Evolutionary conservation across 2,113 vertebrate species (phyloP), one percentile per base, ranked within the genome.

Genomic region (Cranoglanis bouderius): DNA sequence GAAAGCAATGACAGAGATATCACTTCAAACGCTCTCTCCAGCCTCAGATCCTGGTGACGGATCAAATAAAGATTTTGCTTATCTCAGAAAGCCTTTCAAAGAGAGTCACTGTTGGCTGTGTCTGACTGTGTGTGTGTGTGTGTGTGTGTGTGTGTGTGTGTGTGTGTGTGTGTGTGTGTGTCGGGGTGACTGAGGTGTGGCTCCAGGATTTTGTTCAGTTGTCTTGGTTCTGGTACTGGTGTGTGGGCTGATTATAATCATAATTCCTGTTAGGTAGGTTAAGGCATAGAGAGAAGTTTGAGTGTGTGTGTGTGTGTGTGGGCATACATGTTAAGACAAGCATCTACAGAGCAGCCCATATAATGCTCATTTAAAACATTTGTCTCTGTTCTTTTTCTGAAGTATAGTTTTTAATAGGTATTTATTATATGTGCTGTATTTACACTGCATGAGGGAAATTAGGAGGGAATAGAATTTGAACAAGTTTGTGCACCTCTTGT

Each of bases 1-100:
- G 92, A 94, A 94, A 94, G 92, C 92, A 88, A 90, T 85, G 92
- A 90, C 86, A 91, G 92, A 93, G 93, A 93, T 96, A 95, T 95
- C 94, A 94, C 94, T 95, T 95, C 93, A 95, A 95, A 94, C 93
- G 88, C 87, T n/a, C 75, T 57, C 70, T 16, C 46, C 38, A 92
- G 87, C 89, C 91, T 93, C 88, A 92, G 92, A 95, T 94, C 92
- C 86, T 90, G 75, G 91, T 93, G 93, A 84, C 89, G 89, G 90
- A 91, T 87, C 90, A 91, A 93, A 91, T 92, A 91, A 91, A 94
- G 93, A 94, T 94, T 91, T 94, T 92, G 89, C 92, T 94, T 93
- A 94, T 93, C 94, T 83, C 93, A 90, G 92, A 92, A 93, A 90
- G 89, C 59, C 91, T 90, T 93, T 93, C 92, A 94, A 94, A 94